Evolutionary conservation across 2,797 vertebrate genomes (phyloP), one percentile per base, ranked within the genome.

Genomic region (Neostethus bicornis): DNA sequence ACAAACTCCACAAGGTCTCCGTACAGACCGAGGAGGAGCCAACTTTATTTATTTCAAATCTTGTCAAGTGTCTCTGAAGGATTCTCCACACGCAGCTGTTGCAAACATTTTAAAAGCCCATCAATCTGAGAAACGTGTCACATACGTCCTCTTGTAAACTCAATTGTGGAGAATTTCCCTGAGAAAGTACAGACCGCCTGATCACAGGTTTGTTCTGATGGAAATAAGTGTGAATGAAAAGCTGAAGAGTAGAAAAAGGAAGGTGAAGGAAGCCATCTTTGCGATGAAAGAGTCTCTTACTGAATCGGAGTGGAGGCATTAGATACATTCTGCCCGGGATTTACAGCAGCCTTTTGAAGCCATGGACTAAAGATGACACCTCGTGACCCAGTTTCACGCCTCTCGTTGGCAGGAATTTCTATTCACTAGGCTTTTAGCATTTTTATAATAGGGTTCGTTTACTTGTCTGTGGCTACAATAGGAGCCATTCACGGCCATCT

Each of bases 21-120:
- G 11, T 13, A 7, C 19, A 35, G 51, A 61, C 26, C 26, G 31
- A 58, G 52, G 41, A 57, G 49, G 63, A 35, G 61, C 17, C 51
- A 5, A 70, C 57, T 74, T 52, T 70, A 64, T 81, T 68, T 70
- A 60, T 71, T 56, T 66, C 61, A 77, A 63, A 76, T 80, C 55
- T 35, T 53, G 56, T 72, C 58, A 70, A 53, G 51, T 52, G 62
- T 72, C 61, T 66, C 39, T 54, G 59, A 69, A 75, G 60, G 75
- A 77, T 83, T 84, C 21, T 4, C 67, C 47, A 68, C 55, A 55
- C 37, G 44, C 70, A 56, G 63, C 46, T 52, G 51, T 64, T 69
- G 48, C 49, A 73, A 62, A 42, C 42, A 19, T 64, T 55, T 52
- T 17, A 75, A 61, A 61, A 13, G 46, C 23, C 54, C 49, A 65